Evolutionary conservation across 2,113 vertebrate genomes (phyloP).

Genomic region (Edolisoma coerulescens): DNA sequence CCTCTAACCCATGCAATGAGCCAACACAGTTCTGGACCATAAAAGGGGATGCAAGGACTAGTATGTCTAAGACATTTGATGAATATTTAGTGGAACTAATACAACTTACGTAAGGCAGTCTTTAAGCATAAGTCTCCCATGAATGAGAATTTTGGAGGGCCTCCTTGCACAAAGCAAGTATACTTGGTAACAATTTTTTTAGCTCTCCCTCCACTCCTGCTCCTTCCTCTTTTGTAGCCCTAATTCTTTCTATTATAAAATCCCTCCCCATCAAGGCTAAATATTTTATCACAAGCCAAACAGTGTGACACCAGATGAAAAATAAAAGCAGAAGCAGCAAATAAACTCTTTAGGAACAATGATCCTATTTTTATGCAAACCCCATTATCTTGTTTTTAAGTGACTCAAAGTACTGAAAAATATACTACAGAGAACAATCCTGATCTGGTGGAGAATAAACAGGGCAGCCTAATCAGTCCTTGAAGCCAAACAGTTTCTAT

Average conservation of each 20-base stretch:
- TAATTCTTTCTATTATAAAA: constrained; percentile 9
- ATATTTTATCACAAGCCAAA: constrained; percentile 22
- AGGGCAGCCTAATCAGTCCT: background rate
- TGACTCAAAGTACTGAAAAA: background rate
- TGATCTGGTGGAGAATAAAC: background rate
- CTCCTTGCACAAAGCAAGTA: background rate
- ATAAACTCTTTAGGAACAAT: background rate
- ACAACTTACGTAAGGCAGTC: background rate
- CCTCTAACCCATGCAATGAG: background rate
- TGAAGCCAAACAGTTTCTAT: background rate
- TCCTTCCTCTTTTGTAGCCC: background rate
- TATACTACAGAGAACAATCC: background rate
- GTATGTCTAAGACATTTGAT: background rate
- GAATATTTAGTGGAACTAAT: background rate
- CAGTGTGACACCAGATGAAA: constrained; percentile 2
- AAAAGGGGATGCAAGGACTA: background rate
- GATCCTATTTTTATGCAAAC: background rate
- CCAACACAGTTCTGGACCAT: background rate
- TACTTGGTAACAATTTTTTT: background rate
- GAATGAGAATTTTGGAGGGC: background rate
- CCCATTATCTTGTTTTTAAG: background rate
- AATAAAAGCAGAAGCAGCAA: constrained; percentile 32
- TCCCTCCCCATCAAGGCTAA: constrained; percentile 31
- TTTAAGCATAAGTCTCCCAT: background rate
- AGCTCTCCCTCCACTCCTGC: background rate